Evolutionary conservation across 2,113 vertebrate species (phyloP).

Genomic region (Gulo gulo): DNA sequence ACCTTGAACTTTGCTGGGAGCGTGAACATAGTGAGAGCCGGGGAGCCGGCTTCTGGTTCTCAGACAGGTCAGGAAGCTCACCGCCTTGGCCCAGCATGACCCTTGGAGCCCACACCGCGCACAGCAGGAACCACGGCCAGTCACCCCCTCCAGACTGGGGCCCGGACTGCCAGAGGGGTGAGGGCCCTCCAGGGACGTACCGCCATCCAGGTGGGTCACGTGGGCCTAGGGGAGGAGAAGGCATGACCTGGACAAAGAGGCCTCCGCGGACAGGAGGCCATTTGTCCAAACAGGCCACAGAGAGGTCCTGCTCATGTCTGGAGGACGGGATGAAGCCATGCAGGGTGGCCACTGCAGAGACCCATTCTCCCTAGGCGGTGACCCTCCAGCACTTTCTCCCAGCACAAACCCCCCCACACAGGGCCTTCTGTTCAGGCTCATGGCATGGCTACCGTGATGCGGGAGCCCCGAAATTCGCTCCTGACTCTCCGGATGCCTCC

Average conservation of each 20-base stretch:
- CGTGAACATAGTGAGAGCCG: too few relatives aligned
- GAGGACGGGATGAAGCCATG: not conserved
- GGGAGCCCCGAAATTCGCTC: accelerated
- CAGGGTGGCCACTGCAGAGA: not conserved
- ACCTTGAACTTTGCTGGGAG: too few relatives aligned
- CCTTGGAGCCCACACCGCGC: too few relatives aligned
- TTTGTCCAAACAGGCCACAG: not conserved
- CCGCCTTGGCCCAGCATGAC: too few relatives aligned
- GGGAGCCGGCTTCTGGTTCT: too few relatives aligned
- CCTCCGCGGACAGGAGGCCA: not conserved
- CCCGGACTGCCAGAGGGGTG: too few relatives aligned
- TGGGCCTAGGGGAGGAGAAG: not conserved
- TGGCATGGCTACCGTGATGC: accelerated
- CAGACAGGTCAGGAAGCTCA: too few relatives aligned
- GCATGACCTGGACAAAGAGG: not conserved
- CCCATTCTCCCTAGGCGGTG: not conserved
- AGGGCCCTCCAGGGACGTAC: too few relatives aligned
- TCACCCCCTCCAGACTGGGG: not conserved
- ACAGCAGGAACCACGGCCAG: too few relatives aligned
- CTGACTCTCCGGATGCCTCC: not conserved
- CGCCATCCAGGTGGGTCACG: not conserved
- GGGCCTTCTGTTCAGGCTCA: not conserved
- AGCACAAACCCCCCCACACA: accelerated
- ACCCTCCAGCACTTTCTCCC: not conserved
- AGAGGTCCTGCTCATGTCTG: not conserved